These are phyloP conservation scores for Tetragnatha versicolor DNA, from an alignment of 1,140 invertebrate species.

Conservation along the genomic window DNA sequence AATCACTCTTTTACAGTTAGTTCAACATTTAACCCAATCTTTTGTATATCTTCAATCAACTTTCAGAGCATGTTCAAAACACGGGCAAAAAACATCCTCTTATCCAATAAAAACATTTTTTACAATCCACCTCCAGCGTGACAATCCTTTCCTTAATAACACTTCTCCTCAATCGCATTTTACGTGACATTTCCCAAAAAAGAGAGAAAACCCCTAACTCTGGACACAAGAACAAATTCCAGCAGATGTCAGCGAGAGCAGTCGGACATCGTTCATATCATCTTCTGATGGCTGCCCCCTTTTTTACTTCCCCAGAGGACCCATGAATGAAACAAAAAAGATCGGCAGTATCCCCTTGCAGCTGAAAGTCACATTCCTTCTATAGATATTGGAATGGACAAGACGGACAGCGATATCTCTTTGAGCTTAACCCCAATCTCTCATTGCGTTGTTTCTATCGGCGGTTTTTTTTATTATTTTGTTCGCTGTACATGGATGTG, in stretches of 20 bases:
- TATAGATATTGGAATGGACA: conserved; percentile 11
- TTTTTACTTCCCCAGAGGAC: not conserved
- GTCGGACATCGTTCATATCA: conserved; percentile 9
- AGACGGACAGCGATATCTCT: conserved; percentile 15
- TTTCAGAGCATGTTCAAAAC: too few species aligned
- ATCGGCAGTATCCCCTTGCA: conserved; percentile 5
- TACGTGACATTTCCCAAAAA: too few species aligned
- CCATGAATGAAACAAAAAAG: not conserved
- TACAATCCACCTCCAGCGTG: too few species aligned
- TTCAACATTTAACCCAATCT: too few species aligned
- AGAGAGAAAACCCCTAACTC: too few species aligned
- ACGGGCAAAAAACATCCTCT: too few species aligned
- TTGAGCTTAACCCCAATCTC: conserved; percentile 10
- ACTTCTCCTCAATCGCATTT: too few species aligned
- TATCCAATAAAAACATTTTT: too few species aligned
- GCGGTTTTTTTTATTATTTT: not conserved
- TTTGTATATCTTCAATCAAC: too few species aligned
- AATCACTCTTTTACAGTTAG: too few species aligned
- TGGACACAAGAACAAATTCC: not conserved
- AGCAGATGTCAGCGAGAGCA: not conserved
- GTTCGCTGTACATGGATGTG: not conserved
- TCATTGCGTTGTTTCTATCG: not conserved
- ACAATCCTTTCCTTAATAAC: too few species aligned
- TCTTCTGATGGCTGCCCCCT: not conserved
- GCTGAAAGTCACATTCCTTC: conserved; percentile 1